phyloP scores from a whole-genome alignment of 1,140 invertebrate genomes.

The Dendroctonus ponderosae region DNA sequence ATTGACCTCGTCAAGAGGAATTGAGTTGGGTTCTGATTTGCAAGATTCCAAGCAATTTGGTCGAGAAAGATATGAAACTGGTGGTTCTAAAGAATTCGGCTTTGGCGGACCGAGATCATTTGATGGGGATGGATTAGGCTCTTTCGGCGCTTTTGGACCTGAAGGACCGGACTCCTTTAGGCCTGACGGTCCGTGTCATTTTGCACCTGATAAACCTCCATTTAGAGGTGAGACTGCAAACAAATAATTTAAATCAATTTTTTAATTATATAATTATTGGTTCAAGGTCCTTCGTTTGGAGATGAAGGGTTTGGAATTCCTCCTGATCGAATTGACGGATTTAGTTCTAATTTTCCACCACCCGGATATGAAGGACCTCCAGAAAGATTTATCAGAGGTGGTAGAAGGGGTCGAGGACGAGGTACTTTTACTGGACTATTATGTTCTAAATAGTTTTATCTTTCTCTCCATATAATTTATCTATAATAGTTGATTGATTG shows the following conservation, averaged over 20 bases:
- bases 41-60: too few relatives aligned
- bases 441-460: not conserved
- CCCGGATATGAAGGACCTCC: constrained; percentile 10
- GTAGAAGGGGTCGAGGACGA: constrained; percentile 23
- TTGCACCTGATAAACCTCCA: constrained; percentile 12
- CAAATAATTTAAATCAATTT: too few relatives aligned
- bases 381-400: constrained; percentile 18
- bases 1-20: too few relatives aligned
- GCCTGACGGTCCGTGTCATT: not conserved
- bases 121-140: constrained; percentile 1
- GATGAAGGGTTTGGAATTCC: constrained; percentile 13
- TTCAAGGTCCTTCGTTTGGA: not conserved
- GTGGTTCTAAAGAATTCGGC: too few relatives aligned
- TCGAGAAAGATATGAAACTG: too few relatives aligned
- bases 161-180: constrained; percentile 3
- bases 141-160: constrained; percentile 4
- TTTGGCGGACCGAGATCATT: too few relatives aligned
- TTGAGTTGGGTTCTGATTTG: too few relatives aligned
- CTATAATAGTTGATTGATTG: not conserved
- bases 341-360: constrained; percentile 2
- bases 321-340: not conserved
- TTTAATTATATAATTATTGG: too few relatives aligned
- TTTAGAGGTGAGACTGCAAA: constrained; percentile 3
- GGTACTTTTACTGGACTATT: not conserved
- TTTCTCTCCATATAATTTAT: not conserved